Conservation (phyloP, 2,888 invertebrate genomes). For the Drosophila monieri region DNA sequence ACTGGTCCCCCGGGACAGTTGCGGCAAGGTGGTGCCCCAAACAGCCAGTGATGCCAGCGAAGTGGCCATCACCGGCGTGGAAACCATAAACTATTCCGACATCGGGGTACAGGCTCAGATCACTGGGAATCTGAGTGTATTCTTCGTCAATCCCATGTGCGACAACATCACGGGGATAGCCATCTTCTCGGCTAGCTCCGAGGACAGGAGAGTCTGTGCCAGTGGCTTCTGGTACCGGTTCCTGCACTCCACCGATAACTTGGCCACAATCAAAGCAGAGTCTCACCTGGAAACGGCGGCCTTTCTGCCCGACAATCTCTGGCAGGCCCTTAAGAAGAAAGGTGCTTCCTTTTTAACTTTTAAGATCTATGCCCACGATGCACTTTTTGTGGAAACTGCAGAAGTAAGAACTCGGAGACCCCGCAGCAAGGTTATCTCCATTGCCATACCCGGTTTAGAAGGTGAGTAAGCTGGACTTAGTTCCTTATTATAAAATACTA, state of each 20-base stretch:
- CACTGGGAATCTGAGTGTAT: conserved; percentile 79
- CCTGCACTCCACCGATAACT: conserved; percentile 84
- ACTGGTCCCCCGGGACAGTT: conserved; percentile 50
- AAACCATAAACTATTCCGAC: conserved; percentile 50
- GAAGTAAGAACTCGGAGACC: conserved; percentile 70
- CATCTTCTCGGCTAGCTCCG: conserved; percentile 56
- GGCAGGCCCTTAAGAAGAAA: conserved; percentile 53
- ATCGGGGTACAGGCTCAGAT: conserved; percentile 77
- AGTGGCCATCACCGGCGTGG: conserved; percentile 49
- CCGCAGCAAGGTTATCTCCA: conserved; percentile 86
- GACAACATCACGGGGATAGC: conserved; percentile 81
- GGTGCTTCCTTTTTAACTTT: conserved; percentile 83
- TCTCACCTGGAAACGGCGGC: conserved; percentile 85
- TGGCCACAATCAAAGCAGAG: conserved; percentile 83
- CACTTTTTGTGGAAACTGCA: conserved; percentile 85
- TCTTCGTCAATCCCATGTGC: conserved; percentile 78
- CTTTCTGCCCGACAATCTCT: conserved; percentile 85
- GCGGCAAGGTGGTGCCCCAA: conserved; percentile 37
- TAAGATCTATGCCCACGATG: conserved; percentile 85
- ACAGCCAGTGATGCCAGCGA: conserved; percentile 11
- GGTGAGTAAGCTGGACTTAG: conserved; percentile 52
- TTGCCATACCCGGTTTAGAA: conserved; percentile 86
- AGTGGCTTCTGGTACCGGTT: conserved; percentile 76
- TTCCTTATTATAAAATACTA: not conserved
- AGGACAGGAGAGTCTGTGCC: conserved; percentile 24